phyloP scores from a whole-genome alignment of 2,113 vertebrate species.

The Mus spicilegus region DNA sequence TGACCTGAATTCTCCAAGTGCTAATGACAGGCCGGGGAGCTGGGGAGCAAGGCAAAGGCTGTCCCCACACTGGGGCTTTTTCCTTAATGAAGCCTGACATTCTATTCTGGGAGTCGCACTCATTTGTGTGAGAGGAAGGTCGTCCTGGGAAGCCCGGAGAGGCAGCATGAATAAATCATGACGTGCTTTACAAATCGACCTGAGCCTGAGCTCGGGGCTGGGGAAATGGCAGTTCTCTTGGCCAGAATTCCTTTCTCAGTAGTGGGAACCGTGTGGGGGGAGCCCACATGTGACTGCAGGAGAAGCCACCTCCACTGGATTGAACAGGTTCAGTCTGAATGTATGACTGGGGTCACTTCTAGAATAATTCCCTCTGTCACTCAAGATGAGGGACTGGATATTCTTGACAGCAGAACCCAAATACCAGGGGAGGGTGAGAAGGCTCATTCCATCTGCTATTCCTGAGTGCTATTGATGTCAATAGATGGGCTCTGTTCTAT shows the following conservation, averaged over 20 bases:
- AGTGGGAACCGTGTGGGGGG: slow-evolving; percentile 9
- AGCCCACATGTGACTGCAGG: not conserved
- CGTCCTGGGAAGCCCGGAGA: slow-evolving; percentile 70
- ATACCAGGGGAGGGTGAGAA: not conserved
- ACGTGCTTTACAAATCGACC: slow-evolving; percentile 67
- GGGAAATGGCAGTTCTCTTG: slow-evolving; percentile 2
- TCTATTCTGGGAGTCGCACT: slow-evolving; percentile 62
- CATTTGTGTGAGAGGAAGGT: slow-evolving; percentile 68
- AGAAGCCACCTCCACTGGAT: not conserved
- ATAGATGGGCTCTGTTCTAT: not conserved
- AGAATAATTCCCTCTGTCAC: not conserved
- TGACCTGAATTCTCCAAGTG: slow-evolving; percentile 63
- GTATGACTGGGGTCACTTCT: not conserved
- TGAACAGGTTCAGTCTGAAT: slow-evolving; percentile 51
- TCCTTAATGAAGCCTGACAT: slow-evolving; percentile 78
- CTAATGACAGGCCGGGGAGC: slow-evolving; percentile 9
- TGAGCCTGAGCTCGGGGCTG: not conserved
- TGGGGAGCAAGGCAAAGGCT: slow-evolving; percentile 23
- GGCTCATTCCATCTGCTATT: not conserved
- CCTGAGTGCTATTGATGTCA: not conserved
- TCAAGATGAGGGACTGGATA: not conserved
- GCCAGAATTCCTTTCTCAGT: slow-evolving; percentile 60
- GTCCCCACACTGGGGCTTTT: slow-evolving; percentile 40
- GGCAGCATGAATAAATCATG: slow-evolving; percentile 79
- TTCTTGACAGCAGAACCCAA: not conserved